A percentile compares a stretch with the other conserved stretches of the same genome.
Evolutionary conservation across 2,113 vertebrate species (phyloP).

Genomic region (Murina feae): DNA sequence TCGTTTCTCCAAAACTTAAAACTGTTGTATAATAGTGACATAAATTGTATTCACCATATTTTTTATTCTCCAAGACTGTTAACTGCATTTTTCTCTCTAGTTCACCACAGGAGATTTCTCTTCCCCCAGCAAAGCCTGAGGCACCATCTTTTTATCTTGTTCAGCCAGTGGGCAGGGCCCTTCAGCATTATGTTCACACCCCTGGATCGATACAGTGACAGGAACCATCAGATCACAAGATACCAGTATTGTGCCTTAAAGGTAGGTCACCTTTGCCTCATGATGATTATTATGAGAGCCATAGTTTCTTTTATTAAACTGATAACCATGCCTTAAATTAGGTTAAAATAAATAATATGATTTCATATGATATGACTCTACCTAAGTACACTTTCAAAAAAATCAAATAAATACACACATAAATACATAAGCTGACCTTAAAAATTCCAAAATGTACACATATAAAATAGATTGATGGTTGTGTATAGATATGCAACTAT

Average conservation of each 20-base stretch:
- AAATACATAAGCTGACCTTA: background rate
- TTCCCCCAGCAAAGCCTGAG: slow-evolving; percentile 98
- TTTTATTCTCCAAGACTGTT: background rate
- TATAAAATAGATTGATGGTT: background rate
- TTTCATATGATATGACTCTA: background rate
- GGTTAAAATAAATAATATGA: background rate
- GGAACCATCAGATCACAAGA: slow-evolving; percentile 98
- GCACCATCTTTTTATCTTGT: slow-evolving; percentile 98
- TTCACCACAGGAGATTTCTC: slow-evolving; percentile 96
- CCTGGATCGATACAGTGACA: slow-evolving; percentile 95
- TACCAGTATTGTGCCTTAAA: slow-evolving; percentile 98
- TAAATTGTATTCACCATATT: background rate
- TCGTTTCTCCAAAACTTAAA: background rate
- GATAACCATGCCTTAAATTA: background rate
- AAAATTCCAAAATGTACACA: background rate
- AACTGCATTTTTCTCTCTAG: slow-evolving; percentile 79
- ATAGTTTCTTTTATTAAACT: background rate
- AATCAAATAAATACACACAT: background rate
- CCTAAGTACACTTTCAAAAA: background rate
- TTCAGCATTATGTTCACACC: slow-evolving; percentile 99
- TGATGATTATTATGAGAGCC: background rate
- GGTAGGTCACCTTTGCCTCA: slow-evolving; percentile 76
- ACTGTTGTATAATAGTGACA: background rate
- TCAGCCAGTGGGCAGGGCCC: slow-evolving; percentile 98
- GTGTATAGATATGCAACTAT: background rate